Base-by-base conservation (phyloP, 2,888 invertebrate genomes). In the Ligdia adustata region DNA sequence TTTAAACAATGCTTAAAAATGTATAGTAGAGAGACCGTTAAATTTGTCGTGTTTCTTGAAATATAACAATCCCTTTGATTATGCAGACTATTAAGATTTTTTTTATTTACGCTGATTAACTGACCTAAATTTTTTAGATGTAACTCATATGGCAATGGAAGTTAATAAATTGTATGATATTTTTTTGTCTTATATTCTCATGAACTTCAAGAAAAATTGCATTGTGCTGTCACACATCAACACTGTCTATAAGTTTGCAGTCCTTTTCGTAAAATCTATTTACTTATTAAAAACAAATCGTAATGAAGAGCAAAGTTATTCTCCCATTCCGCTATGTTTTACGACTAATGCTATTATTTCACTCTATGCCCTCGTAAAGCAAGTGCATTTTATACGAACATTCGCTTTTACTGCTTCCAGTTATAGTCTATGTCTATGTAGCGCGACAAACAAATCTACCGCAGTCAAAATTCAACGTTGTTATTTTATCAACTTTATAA, bases 301-400 rank as follows among this genome's bases (percentile, higher is more conserved):
- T 26, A 13, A 14, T 32, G 11, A 44, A 32, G 9, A 11, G 15
- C 26, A 14, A 11, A 18, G 18, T 32, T 42, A 39, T 41, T 45
- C 18, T 44, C 15, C 32, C 16, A 32, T 32, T 37, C 34, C 12
- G 32, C 37, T 37, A 43, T 42, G 33, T 44, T 54, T 57, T 50
- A 52, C 46, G 52, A 50, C 22, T 28, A 22, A 14, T 41, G 38
- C 51, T 47, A 52, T 50, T 54, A 54, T 49, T 46, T 44, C 40
- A 35, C 49, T 43, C 22, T 22, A 22, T 22, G 22, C 29, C 15
- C 54, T 57, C 57, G 49, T 54, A 57, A 57, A 54, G 46, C 37
- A 41, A 40, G 29, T 40, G 46, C 46, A 40, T 35, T 47, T 47
- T 40, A 47, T 31, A 39, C 4, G 38, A 49, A 49, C 45, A 52